phyloP scores from a whole-genome alignment of 2,888 invertebrate species.

The Catocala fraxini region DNA sequence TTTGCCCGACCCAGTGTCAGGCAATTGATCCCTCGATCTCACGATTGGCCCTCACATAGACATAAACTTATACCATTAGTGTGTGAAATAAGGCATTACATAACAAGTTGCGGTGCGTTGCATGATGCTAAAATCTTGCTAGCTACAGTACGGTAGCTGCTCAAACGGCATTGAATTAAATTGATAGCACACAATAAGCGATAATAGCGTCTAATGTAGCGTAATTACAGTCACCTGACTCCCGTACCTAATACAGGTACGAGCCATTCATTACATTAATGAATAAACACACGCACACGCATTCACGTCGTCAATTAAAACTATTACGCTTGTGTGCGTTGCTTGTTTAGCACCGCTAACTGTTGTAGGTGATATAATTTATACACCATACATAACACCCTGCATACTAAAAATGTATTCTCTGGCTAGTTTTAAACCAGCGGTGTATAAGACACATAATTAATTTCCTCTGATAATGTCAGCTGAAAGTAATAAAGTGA shows the following conservation, averaged over 20 bases:
- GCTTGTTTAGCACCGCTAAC: slow-evolving; percentile 12
- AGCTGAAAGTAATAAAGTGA: slow-evolving; percentile 12
- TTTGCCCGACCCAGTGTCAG: no score
- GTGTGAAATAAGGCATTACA: no score
- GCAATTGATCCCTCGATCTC: no score
- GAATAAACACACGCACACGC: slow-evolving; percentile 65
- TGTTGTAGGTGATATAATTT: not conserved
- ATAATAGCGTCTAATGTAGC: slow-evolving; percentile 71
- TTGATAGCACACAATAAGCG: slow-evolving; percentile 67
- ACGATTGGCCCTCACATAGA: no score
- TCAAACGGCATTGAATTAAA: slow-evolving; percentile 76
- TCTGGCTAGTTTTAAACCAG: not conserved
- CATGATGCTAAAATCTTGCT: not conserved
- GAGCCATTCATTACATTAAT: slow-evolving; percentile 69
- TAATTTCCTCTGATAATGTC: slow-evolving; percentile 20
- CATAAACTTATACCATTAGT: no score
- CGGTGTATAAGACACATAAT: slow-evolving; percentile 7
- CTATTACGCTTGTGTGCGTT: slow-evolving; percentile 10
- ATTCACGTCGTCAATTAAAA: slow-evolving; percentile 22
- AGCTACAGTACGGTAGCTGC: slow-evolving; percentile 54
- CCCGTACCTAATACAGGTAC: slow-evolving; percentile 43
- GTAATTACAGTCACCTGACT: slow-evolving; percentile 63
- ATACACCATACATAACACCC: not conserved
- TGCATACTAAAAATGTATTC: not conserved
- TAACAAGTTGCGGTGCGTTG: no score